phyloP scores from a whole-genome alignment of 1,140 invertebrate species.

The Atopsyche davidsoni region DNA sequence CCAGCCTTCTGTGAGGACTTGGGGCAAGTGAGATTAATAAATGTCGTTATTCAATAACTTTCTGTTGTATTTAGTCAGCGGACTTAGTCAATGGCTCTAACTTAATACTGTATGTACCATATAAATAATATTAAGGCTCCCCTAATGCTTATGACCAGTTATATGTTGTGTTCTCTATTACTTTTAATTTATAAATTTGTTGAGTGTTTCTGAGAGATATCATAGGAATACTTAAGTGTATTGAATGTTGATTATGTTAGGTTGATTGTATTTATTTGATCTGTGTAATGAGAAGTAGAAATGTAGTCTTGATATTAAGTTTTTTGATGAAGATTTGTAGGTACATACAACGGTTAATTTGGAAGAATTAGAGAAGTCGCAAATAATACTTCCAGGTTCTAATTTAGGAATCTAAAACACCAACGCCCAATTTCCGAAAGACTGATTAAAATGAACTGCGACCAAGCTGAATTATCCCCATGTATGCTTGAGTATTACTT shows the following conservation, averaged over 20 bases:
- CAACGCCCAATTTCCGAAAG: too few relatives aligned
- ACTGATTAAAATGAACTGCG: too few relatives aligned
- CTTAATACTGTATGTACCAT: conserved; percentile 10
- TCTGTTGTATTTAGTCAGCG: conserved; percentile 13
- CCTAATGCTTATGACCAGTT: conserved; percentile 10
- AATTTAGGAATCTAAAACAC: too few relatives aligned
- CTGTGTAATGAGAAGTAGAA: background rate
- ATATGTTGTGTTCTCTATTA: background rate
- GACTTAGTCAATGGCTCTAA: conserved; percentile 23
- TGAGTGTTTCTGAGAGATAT: background rate
- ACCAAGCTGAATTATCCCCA: too few relatives aligned
- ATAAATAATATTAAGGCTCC: conserved; percentile 15
- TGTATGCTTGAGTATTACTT: too few relatives aligned
- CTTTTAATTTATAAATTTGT: background rate
- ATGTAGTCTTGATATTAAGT: conserved; percentile 13
- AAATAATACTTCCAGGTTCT: too few relatives aligned
- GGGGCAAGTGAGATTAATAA: conserved; percentile 30
- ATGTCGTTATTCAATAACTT: conserved; percentile 25
- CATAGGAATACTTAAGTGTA: background rate
- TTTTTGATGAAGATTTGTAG: conserved; percentile 14
- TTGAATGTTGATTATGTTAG: conserved; percentile 8
- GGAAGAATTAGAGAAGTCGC: conserved; percentile 8
- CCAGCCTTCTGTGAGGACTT: conserved; percentile 17
- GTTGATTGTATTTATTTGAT: conserved; percentile 12
- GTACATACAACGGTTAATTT: conserved; percentile 4